A percentile compares a stretch with the other conserved stretches of the same genome.
Conservation (phyloP, 2,113 vertebrate genomes). For the Gorsachius goisagi region DNA sequence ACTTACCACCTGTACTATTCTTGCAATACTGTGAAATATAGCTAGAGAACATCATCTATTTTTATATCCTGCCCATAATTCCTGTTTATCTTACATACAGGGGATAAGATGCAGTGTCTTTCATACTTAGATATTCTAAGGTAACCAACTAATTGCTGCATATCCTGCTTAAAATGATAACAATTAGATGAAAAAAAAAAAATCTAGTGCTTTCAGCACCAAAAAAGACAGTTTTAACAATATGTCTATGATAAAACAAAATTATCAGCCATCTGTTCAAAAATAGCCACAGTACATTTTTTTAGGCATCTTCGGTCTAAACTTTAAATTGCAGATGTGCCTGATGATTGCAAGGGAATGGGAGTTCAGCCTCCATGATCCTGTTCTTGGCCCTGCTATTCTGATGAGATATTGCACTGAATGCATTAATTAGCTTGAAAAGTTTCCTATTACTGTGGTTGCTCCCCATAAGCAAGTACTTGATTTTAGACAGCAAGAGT, state of each 20-base stretch:
- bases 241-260: not conserved
- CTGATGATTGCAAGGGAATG: not conserved
- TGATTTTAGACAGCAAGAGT: constrained; percentile 28
- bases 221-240: not conserved
- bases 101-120: not conserved
- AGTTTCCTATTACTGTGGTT: not conserved
- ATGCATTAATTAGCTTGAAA: not conserved
- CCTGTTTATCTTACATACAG: not conserved
- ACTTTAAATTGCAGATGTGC: not conserved
- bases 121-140: not conserved
- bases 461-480: not conserved
- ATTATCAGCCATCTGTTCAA: not conserved
- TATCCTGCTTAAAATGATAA: not conserved
- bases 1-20: not conserved
- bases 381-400: not conserved
- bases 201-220: not conserved
- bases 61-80: not conserved
- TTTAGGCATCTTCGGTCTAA: not conserved
- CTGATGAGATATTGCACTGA: not conserved
- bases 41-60: not conserved
- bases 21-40: not conserved
- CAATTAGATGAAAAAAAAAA: not conserved
- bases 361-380: not conserved
- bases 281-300: not conserved
- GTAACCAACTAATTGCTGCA: not conserved